Conservation (phyloP, 2,888 invertebrate genomes). For the Seira ritae region DNA sequence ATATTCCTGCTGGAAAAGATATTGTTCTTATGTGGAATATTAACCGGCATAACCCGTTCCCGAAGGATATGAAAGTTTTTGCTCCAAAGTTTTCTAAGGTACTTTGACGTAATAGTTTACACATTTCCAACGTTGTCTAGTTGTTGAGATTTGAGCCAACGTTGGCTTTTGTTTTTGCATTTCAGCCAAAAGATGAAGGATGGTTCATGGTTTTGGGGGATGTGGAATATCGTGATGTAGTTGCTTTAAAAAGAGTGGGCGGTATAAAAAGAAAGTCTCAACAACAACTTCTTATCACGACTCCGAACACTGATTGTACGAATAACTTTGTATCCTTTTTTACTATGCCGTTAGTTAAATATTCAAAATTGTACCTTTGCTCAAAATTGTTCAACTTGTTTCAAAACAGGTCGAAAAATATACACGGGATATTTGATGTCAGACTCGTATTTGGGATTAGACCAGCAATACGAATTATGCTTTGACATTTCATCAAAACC, state of each 20-base stretch:
- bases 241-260: conserved; percentile 87
- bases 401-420: conserved; percentile 84
- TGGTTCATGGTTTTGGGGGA: conserved; percentile 94
- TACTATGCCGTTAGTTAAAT: too few relatives aligned
- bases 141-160: not conserved
- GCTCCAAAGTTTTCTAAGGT: conserved; percentile 90
- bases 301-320: conserved; percentile 62
- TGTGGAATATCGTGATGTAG: conserved; percentile 82
- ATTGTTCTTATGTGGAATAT: conserved; percentile 65
- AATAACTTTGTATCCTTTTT: not conserved
- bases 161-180: not conserved
- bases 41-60: conserved; percentile 62
- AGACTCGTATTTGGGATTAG: conserved; percentile 94
- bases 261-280: conserved; percentile 75
- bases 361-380: too few relatives aligned
- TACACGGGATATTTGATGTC: conserved; percentile 91
- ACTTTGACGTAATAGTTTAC: not conserved
- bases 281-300: conserved; percentile 67
- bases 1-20: conserved; percentile 67
- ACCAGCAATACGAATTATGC: conserved; percentile 87
- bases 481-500: conserved; percentile 75
- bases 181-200: conserved; percentile 87
- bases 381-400: too few relatives aligned
- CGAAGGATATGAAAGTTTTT: conserved; percentile 81
- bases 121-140: not conserved